Evolutionary conservation across 2,113 vertebrate species (phyloP).

Genomic region (Cochlearius cochlearius): DNA sequence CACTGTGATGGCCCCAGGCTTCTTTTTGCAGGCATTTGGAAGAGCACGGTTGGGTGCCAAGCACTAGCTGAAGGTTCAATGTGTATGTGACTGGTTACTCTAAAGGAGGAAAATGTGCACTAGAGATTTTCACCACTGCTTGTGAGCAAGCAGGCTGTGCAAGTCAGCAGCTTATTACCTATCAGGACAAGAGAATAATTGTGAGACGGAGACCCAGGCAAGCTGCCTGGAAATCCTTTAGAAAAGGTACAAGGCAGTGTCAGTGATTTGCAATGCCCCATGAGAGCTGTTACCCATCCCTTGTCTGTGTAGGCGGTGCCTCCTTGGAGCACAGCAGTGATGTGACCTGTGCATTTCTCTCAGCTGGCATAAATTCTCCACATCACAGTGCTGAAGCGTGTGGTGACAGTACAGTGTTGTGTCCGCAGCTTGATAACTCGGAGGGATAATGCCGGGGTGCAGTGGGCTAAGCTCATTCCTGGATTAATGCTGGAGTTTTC

Average conservation of each 20-base stretch:
- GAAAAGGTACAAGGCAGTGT: not conserved
- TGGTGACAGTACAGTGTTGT: rapidly evolving
- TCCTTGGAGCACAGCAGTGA: not conserved
- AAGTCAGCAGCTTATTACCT: not conserved
- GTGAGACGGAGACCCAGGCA: not conserved
- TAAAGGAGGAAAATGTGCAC: not conserved
- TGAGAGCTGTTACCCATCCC: not conserved
- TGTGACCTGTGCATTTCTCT: not conserved
- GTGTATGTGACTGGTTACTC: not conserved
- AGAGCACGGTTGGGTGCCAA: not conserved
- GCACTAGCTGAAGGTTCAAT: rapidly evolving
- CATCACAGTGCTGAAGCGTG: not conserved
- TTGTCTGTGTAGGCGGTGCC: rapidly evolving
- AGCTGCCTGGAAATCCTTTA: constrained; percentile 11
- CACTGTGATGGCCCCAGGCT: not conserved
- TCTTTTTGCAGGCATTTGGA: not conserved
- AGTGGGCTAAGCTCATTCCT: not conserved
- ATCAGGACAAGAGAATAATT: not conserved
- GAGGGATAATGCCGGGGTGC: not conserved
- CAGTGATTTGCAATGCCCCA: not conserved
- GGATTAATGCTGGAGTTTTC: not conserved
- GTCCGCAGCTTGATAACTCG: rapidly evolving
- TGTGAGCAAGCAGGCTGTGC: not conserved
- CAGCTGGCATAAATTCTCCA: not conserved
- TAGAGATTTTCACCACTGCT: constrained; percentile 13